Conservation (phyloP, 2,113 vertebrate species). For the Hippocampus barbouri region DNA sequence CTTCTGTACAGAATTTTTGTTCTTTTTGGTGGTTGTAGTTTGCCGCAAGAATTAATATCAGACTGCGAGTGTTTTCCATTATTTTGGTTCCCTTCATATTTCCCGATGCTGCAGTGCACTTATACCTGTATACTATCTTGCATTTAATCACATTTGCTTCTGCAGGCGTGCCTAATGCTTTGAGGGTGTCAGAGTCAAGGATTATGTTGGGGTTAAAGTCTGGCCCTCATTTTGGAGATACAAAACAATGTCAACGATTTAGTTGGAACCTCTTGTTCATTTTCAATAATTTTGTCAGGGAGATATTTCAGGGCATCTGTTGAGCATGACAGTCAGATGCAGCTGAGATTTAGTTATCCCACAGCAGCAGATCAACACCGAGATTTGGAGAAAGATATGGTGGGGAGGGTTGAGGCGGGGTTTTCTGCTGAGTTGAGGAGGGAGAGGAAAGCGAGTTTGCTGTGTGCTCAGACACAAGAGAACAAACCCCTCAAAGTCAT, state of each 20-base stretch:
- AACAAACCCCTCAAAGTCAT: conserved; percentile 70
- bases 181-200: background rate
- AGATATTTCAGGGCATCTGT: conserved; percentile 27
- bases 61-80: too few relatives aligned
- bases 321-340: conserved; percentile 18
- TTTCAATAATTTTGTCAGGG: background rate
- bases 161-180: too few relatives aligned
- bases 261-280: too few relatives aligned
- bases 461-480: conserved; percentile 65
- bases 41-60: too few relatives aligned
- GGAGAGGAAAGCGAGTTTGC: conserved; percentile 46
- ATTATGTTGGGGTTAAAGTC: background rate
- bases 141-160: too few relatives aligned
- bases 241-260: background rate
- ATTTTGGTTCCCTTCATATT: too few relatives aligned
- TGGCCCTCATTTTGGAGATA: background rate
- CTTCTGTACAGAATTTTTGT: too few relatives aligned
- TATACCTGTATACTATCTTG: background rate
- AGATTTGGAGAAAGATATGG: conserved; percentile 37
- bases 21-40: too few relatives aligned
- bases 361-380: conserved; percentile 20
- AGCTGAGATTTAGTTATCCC: conserved; percentile 29
- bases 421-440: conserved; percentile 6
- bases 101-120: too few relatives aligned
- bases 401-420: conserved; percentile 11